Conservation (phyloP, 1,140 invertebrate species). For the Ptiloglossa arizonensis region DNA sequence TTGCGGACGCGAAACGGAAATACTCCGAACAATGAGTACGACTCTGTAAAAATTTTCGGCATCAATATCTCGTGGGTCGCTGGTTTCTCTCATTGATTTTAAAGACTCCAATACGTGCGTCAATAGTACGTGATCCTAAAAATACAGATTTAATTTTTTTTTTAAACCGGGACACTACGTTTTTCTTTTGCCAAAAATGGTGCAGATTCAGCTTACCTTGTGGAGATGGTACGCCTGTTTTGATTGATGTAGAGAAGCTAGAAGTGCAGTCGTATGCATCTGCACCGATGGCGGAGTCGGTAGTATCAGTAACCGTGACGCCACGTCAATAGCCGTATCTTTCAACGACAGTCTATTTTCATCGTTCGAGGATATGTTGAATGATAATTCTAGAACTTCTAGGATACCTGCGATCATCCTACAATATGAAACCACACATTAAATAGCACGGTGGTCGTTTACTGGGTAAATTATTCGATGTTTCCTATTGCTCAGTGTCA, state of each 20-base stretch:
- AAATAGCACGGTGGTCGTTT: no score
- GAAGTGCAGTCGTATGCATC: conserved; percentile 88
- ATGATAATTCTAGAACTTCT: conserved; percentile 88
- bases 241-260: conserved; percentile 90
- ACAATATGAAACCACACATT: conserved; percentile 55
- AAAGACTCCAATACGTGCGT: conserved; percentile 89
- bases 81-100: conserved; percentile 83
- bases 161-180: no score
- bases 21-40: conserved; percentile 91
- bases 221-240: conserved; percentile 91
- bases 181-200: neutral
- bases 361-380: conserved; percentile 82
- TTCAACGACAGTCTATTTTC: conserved; percentile 78
- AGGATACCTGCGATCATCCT: conserved; percentile 88
- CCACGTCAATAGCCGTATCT: conserved; percentile 86
- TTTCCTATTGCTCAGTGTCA: neutral
- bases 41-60: conserved; percentile 95
- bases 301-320: conserved; percentile 90
- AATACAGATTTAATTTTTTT: neutral
- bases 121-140: conserved; percentile 90
- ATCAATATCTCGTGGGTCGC: conserved; percentile 87
- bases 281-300: conserved; percentile 91
- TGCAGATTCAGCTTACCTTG: conserved; percentile 83
- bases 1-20: conserved; percentile 91
- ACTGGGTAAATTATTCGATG: neutral